Conservation (phyloP, 2,797 vertebrate species). For the Okamejei kenojei region DNA sequence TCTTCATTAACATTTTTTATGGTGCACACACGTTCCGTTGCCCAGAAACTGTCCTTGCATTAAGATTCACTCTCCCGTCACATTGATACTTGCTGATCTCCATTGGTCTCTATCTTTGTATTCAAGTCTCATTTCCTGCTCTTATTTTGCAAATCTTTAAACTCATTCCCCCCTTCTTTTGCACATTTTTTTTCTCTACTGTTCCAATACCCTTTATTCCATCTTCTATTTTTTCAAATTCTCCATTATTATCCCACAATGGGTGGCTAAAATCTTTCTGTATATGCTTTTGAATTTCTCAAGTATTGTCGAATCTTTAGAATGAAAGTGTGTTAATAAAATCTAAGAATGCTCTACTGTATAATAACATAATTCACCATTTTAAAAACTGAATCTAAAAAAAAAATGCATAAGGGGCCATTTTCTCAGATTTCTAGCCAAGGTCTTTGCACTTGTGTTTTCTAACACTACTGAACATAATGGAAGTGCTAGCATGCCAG, state of each 20-base stretch:
- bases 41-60: no score
- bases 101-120: not conserved
- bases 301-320: not conserved
- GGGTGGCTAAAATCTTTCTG: not conserved
- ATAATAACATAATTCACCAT: not conserved
- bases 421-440: not conserved
- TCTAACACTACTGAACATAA: conserved; percentile 18
- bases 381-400: not conserved
- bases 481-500: not conserved
- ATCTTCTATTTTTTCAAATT: not conserved
- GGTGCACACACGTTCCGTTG: not conserved
- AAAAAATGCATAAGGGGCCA: not conserved
- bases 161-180: not conserved
- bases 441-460: conserved; percentile 24
- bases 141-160: not conserved
- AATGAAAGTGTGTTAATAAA: not conserved
- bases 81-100: not conserved
- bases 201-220: not conserved
- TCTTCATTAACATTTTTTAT: not conserved
- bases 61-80: not conserved
- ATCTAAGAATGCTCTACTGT: not conserved
- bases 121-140: not conserved
- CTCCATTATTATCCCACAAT: not conserved
- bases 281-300: not conserved
- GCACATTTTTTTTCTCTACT: not conserved